Conservation (phyloP, 2,888 invertebrate genomes). For the Macaria liturata region DNA sequence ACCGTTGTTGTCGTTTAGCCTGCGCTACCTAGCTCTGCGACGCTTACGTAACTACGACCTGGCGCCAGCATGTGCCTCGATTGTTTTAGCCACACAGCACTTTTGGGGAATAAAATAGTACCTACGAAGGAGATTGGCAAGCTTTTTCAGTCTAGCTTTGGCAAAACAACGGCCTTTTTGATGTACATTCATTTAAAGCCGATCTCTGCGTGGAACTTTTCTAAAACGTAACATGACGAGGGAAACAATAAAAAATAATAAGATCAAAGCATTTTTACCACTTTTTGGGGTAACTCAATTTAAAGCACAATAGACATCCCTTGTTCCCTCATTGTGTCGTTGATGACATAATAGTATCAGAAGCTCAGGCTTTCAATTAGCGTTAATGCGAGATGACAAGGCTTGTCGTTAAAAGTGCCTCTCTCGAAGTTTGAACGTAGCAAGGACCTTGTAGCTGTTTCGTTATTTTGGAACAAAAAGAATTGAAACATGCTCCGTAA, state of each 20-base stretch:
- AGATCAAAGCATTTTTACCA: constrained; percentile 31
- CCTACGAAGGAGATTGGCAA: constrained; percentile 2
- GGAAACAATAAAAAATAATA: constrained; percentile 38
- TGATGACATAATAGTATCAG: constrained; percentile 18
- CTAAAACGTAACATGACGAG: too few relatives aligned
- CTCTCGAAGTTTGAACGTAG: constrained; percentile 22
- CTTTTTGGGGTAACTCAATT: constrained; percentile 18
- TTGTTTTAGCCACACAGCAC: constrained; percentile 25
- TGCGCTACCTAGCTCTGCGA: constrained; percentile 26
- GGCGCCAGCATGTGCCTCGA: constrained; percentile 33
- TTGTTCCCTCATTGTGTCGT: constrained; percentile 13
- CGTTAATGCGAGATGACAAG: constrained; percentile 38
- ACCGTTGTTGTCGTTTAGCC: constrained; percentile 22
- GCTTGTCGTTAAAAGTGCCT: constrained; percentile 29
- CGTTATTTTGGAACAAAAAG: too few relatives aligned
- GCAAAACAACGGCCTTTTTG: too few relatives aligned
- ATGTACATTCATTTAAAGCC: too few relatives aligned
- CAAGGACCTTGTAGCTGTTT: too few relatives aligned
- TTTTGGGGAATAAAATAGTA: constrained; percentile 21
- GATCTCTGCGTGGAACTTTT: too few relatives aligned
- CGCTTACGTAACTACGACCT: constrained; percentile 56
- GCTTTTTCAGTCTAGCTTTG: constrained; percentile 19
- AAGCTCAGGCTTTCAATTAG: constrained; percentile 29
- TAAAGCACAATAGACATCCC: constrained; percentile 8
- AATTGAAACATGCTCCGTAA: too few relatives aligned